These are phyloP conservation scores for Clostera curtula DNA, from an alignment of 2,888 invertebrate species.

Conservation along the genomic window DNA sequence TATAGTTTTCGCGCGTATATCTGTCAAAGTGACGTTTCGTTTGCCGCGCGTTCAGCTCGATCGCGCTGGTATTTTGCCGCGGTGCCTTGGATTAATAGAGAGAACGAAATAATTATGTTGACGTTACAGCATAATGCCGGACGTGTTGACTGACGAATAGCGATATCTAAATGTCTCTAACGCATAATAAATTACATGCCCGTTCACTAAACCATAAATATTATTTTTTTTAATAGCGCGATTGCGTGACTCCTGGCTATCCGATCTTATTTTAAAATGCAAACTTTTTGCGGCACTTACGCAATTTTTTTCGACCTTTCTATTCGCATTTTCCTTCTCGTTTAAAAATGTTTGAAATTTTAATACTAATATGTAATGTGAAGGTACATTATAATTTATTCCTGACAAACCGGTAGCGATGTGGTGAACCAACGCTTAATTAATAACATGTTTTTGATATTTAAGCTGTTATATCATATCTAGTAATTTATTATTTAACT, in stretches of 20 bases:
- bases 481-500: too few species aligned
- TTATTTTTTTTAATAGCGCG: constrained; percentile 20
- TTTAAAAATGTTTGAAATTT: constrained; percentile 20
- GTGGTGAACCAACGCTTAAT: too few species aligned
- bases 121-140: constrained; percentile 36
- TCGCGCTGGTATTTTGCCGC: constrained; percentile 21
- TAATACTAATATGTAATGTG: too few species aligned
- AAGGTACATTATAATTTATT: constrained; percentile 18
- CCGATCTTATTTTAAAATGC: constrained; percentile 19
- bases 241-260: constrained; percentile 26
- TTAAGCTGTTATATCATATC: too few species aligned
- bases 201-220: constrained; percentile 20
- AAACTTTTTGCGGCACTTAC: constrained; percentile 22
- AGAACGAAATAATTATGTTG: constrained; percentile 40
- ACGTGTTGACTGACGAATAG: constrained; percentile 23
- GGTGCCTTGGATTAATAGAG: constrained; percentile 40
- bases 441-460: too few species aligned
- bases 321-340: constrained; percentile 15
- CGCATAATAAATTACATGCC: constrained; percentile 14
- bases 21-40: constrained; percentile 43
- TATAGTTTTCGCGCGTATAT: constrained; percentile 51
- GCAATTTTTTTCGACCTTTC: constrained; percentile 15
- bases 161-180: constrained; percentile 14
- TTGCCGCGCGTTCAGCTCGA: constrained; percentile 32
- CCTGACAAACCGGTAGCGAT: too few species aligned